Conservation (phyloP, 2,888 invertebrate genomes). For the Panzeria rudis region DNA sequence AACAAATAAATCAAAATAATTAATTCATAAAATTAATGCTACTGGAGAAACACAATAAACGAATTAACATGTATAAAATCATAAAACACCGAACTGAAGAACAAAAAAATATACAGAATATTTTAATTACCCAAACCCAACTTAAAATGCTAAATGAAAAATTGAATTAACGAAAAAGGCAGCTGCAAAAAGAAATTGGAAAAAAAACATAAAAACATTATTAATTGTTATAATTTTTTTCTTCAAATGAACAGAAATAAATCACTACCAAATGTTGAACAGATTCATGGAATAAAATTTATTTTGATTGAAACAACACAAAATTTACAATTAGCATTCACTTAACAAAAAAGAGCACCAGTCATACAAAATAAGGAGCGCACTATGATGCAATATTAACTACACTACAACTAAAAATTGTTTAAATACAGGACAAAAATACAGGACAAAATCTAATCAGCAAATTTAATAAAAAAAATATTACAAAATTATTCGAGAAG, state of each 20-base stretch:
- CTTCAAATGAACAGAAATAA: conserved; percentile 9
- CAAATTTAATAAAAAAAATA: too few relatives aligned
- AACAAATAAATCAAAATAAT: conserved; percentile 7
- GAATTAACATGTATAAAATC: conserved; percentile 25
- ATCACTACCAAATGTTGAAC: conserved; percentile 29
- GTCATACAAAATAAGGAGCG: neutral
- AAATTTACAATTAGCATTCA: conserved; percentile 3
- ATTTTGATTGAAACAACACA: conserved; percentile 6
- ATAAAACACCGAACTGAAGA: neutral
- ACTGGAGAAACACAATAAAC: neutral
- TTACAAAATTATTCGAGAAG: too few relatives aligned
- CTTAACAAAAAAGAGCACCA: neutral
- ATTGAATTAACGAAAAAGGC: conserved; percentile 24
- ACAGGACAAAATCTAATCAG: too few relatives aligned
- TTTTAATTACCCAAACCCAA: neutral
- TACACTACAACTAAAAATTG: too few relatives aligned
- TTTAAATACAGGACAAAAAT: too few relatives aligned
- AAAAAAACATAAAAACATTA: conserved; percentile 1
- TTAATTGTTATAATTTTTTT: neutral
- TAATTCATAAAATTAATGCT: conserved; percentile 16
- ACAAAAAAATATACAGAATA: neutral
- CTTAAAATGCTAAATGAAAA: conserved; percentile 5
- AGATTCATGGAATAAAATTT: conserved; percentile 36
- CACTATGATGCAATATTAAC: too few relatives aligned
- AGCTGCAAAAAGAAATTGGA: conserved; percentile 1